These are phyloP conservation scores for Nothocercus julius DNA, from an alignment of 2,113 vertebrate species.

Conservation along the genomic window DNA sequence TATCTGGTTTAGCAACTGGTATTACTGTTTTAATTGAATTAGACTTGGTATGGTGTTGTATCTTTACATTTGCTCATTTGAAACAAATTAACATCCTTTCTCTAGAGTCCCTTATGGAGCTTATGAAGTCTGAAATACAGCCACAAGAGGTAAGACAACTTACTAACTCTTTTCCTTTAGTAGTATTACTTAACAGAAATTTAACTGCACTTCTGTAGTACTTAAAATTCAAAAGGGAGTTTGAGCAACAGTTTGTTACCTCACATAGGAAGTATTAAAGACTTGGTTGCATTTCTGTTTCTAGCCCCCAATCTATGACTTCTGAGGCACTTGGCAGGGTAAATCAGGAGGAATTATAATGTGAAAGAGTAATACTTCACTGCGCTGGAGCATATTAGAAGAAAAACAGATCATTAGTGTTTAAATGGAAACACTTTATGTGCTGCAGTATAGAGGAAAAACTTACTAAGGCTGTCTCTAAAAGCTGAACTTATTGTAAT, in stretches of 20 bases:
- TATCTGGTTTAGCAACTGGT: not conserved
- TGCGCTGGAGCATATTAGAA: not conserved
- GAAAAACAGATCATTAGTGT: constrained; percentile 8
- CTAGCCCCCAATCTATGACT: not conserved
- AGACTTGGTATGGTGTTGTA: not conserved
- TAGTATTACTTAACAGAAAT: not conserved
- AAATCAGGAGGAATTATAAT: not conserved
- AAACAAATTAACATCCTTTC: constrained; percentile 59
- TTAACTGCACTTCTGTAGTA: not conserved
- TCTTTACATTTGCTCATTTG: constrained; percentile 17
- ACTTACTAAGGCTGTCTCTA: not conserved
- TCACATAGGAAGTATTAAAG: not conserved
- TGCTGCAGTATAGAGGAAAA: not conserved
- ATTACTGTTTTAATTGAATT: not conserved
- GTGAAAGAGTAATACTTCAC: not conserved
- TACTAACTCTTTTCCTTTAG: not conserved
- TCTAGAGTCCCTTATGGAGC: constrained; percentile 74
- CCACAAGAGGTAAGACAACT: constrained; percentile 84
- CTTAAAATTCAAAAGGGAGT: not conserved
- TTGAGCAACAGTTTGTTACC: not conserved
- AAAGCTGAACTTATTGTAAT: not conserved
- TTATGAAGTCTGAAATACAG: constrained; percentile 80
- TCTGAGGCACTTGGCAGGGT: not conserved
- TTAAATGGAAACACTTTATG: not conserved
- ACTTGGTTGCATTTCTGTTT: not conserved